phyloP scores from a whole-genome alignment of 2,797 vertebrate genomes.

The Platalea minor region DNA sequence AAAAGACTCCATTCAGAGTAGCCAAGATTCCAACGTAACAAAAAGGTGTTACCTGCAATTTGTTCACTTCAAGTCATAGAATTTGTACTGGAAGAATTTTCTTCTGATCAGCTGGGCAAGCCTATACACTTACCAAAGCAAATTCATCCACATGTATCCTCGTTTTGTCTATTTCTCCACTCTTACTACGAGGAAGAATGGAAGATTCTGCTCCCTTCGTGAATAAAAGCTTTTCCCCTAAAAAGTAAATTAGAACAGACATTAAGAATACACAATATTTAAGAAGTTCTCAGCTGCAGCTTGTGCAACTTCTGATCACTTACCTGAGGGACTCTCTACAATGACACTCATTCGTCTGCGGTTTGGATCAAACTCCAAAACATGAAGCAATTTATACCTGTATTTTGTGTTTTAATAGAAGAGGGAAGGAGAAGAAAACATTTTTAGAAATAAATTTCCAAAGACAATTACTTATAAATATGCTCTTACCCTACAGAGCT shows the following conservation, averaged over 20 bases:
- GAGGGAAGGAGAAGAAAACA: not conserved
- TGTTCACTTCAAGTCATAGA: not conserved
- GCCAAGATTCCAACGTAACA: not conserved
- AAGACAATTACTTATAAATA: not conserved
- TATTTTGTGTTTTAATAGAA: not conserved
- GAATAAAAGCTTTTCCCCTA: slow-evolving; percentile 90
- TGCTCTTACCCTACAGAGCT: not conserved
- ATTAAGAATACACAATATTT: not conserved
- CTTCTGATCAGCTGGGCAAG: not conserved
- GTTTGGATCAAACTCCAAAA: slow-evolving; percentile 94
- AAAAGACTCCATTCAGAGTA: not conserved
- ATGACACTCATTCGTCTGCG: slow-evolving; percentile 97
- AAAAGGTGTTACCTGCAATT: not conserved
- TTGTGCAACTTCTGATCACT: not conserved
- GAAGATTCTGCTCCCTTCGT: slow-evolving; percentile 97
- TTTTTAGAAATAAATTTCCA: not conserved
- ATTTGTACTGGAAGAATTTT: not conserved
- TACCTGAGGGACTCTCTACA: slow-evolving; percentile 89
- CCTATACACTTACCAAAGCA: slow-evolving; percentile 84
- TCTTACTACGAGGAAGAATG: slow-evolving; percentile 85
- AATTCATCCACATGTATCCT: slow-evolving; percentile 95
- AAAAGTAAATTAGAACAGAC: not conserved
- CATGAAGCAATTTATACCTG: slow-evolving; percentile 92
- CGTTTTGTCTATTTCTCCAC: slow-evolving; percentile 93
- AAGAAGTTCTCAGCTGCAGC: not conserved